A percentile compares a stretch with the other conserved stretches of the same genome.
Conservation (phyloP, 2,797 vertebrate genomes). For the Chromis chromis region DNA sequence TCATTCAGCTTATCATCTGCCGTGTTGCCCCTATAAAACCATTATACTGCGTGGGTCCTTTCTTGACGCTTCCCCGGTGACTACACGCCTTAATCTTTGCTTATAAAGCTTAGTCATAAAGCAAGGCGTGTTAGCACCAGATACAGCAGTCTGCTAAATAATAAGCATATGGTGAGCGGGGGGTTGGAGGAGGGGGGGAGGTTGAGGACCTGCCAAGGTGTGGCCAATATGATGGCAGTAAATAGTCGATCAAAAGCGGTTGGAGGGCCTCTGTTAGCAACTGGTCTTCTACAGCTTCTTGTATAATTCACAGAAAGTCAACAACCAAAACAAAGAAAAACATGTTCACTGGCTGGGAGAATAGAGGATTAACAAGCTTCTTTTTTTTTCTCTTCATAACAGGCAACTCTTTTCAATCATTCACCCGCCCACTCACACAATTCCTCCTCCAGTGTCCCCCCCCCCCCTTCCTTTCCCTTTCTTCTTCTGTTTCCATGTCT, state of each 20-base stretch:
- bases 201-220: slow-evolving; percentile 52
- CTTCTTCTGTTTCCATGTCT: slow-evolving; percentile 58
- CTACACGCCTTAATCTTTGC: slow-evolving; percentile 80
- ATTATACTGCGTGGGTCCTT: slow-evolving; percentile 56
- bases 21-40: slow-evolving; percentile 50
- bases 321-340: slow-evolving; percentile 62
- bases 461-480: slow-evolving; percentile 57
- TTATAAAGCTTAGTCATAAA: slow-evolving; percentile 85
- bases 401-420: slow-evolving; percentile 49
- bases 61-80: slow-evolving; percentile 73
- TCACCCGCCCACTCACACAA: slow-evolving; percentile 58
- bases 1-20: slow-evolving; percentile 41
- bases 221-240: slow-evolving; percentile 44
- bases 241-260: slow-evolving; percentile 33
- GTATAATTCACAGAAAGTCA: slow-evolving; percentile 42
- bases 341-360: slow-evolving; percentile 35
- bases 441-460: slow-evolving; percentile 34
- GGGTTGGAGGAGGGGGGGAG: slow-evolving; percentile 4
- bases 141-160: slow-evolving; percentile 75
- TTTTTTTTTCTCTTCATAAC: slow-evolving; percentile 46
- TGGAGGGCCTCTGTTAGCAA: slow-evolving; percentile 7
- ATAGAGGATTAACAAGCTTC: slow-evolving; percentile 50
- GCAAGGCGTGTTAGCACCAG: slow-evolving; percentile 75
- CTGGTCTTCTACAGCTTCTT: slow-evolving; percentile 19
- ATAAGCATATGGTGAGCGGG: slow-evolving; percentile 72